Evolutionary conservation across 2,797 vertebrate species (phyloP).

Genomic region (Syncerus caffer): DNA sequence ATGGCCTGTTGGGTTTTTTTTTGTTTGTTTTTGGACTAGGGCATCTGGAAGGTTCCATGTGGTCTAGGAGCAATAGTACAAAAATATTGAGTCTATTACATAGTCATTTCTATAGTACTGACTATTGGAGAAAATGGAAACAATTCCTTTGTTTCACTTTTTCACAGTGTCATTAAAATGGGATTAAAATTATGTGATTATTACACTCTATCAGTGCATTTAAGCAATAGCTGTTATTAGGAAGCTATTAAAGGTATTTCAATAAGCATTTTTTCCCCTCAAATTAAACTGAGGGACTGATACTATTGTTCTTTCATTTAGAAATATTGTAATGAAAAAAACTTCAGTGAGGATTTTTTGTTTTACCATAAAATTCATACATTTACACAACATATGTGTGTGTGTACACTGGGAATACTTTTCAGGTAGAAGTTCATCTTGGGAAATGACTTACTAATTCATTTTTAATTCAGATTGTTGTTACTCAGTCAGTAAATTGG

Average conservation of each 20-base stretch:
- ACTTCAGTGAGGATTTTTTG: background rate
- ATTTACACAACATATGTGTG: background rate
- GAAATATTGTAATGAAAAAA: conserved; percentile 28
- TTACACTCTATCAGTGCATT: conserved; percentile 31
- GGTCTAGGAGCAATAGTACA: background rate
- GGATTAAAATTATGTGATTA: conserved; percentile 47
- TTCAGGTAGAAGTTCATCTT: conserved; percentile 28
- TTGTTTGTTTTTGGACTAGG: conserved; percentile 23
- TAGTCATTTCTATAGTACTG: conserved; percentile 3
- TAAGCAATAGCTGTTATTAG: conserved; percentile 39
- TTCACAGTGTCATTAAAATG: conserved; percentile 33
- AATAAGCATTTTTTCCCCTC: background rate
- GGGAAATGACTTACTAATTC: conserved; percentile 20
- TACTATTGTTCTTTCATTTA: conserved; percentile 25
- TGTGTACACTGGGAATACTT: background rate
- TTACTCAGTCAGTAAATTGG: background rate
- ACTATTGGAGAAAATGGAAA: conserved; percentile 12
- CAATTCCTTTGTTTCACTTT: background rate
- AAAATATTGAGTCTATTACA: background rate
- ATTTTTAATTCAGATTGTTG: conserved; percentile 20
- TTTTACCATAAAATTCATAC: background rate
- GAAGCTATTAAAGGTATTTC: conserved; percentile 34
- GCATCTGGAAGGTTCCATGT: background rate
- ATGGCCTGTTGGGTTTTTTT: background rate
- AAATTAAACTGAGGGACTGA: conserved; percentile 46